A percentile compares a stretch with the other conserved stretches of the same genome.
These are phyloP conservation scores for Xenopus petersii DNA, from an alignment of 2,797 vertebrate genomes.

Conservation along the genomic window DNA sequence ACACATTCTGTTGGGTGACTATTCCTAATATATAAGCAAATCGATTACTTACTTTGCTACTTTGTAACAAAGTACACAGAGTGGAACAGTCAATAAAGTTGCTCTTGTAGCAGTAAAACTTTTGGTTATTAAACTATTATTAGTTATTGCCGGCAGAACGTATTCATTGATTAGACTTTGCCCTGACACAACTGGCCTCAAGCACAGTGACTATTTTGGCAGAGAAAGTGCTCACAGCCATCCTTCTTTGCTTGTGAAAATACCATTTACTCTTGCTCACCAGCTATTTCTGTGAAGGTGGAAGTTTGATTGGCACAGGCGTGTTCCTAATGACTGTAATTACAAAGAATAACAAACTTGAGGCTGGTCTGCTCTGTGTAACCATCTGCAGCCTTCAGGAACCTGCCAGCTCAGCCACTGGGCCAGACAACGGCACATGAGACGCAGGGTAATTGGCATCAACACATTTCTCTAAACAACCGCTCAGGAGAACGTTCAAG, in stretches of 20 bases:
- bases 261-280: constrained; percentile 51
- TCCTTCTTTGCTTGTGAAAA: constrained; percentile 52
- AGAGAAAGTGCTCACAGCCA: constrained; percentile 34
- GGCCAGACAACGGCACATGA: constrained; percentile 67
- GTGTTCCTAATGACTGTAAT: constrained; percentile 97
- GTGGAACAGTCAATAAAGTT: too few species aligned
- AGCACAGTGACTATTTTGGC: background rate
- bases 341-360: constrained; percentile 94
- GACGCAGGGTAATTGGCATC: constrained; percentile 93
- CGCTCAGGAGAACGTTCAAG: constrained; percentile 59
- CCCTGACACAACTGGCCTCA: background rate
- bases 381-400: constrained; percentile 67
- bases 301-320: constrained; percentile 93
- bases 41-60: too few species aligned
- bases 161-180: too few species aligned
- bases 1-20: too few species aligned
- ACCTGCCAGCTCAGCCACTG: constrained; percentile 75
- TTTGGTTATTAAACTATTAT: too few species aligned
- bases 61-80: too few species aligned
- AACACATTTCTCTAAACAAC: constrained; percentile 87
- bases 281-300: constrained; percentile 74
- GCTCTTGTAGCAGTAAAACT: too few species aligned
- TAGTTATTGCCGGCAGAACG: too few species aligned
- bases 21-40: too few species aligned
- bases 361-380: constrained; percentile 92